Conservation (phyloP, 1,140 invertebrate species). For the Anastrepha obliqua region DNA sequence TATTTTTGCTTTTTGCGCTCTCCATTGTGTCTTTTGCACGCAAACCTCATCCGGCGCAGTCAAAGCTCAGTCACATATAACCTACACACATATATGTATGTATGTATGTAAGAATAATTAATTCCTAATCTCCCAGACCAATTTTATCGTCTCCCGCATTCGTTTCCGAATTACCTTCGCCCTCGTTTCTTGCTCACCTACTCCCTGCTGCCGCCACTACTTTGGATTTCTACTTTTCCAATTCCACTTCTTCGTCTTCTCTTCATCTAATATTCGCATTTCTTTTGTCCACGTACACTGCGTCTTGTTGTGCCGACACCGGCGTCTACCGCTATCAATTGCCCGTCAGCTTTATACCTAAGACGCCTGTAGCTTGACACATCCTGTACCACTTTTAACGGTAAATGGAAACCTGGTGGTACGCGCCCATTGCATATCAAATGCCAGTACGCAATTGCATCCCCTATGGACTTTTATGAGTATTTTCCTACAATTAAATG, state of each 20-base stretch:
- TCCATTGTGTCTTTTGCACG: constrained; percentile 37
- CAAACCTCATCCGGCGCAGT: constrained; percentile 40
- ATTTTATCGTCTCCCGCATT: neutral
- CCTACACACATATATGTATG: neutral
- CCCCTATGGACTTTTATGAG: constrained; percentile 19
- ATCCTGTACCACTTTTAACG: constrained; percentile 24
- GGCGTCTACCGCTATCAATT: constrained; percentile 41
- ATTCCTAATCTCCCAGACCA: constrained; percentile 39
- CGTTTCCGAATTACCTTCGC: neutral
- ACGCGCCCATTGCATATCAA: neutral
- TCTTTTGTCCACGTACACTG: neutral
- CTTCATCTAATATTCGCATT: constrained; percentile 13
- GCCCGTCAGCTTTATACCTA: constrained; percentile 18
- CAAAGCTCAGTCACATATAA: neutral
- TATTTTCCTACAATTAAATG: constrained; percentile 42
- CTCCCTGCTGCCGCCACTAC: neutral
- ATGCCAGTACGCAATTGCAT: constrained; percentile 22
- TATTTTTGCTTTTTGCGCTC: constrained; percentile 1
- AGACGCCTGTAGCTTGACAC: neutral
- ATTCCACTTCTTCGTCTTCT: neutral
- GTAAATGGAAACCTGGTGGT: neutral
- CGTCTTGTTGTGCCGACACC: constrained; percentile 16
- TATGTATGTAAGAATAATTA: neutral
- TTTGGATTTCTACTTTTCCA: neutral
- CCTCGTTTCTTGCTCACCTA: neutral